These are phyloP conservation scores for Lepus timidus DNA, from an alignment of 2,113 vertebrate species.

Conservation along the genomic window DNA sequence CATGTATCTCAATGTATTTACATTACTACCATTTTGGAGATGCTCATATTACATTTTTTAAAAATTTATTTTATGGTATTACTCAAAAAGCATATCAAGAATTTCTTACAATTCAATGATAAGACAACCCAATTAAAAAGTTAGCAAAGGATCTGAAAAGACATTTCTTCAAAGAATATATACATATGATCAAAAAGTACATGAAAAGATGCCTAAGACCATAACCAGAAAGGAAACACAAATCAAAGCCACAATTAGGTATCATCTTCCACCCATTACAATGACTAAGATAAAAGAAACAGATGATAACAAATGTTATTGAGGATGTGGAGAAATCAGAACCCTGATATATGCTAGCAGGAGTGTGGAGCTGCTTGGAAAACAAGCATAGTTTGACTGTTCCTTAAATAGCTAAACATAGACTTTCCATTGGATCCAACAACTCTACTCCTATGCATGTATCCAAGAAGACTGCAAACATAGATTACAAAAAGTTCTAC, in stretches of 20 bases:
- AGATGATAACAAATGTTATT: not conserved
- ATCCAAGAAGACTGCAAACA: not conserved
- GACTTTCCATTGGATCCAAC: not conserved
- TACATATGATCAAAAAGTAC: not conserved
- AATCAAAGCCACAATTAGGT: not conserved
- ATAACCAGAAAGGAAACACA: not conserved
- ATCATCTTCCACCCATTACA: not conserved
- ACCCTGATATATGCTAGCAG: not conserved
- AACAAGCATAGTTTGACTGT: not conserved
- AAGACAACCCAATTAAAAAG: not conserved
- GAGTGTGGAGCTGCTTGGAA: not conserved
- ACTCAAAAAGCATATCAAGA: conserved; percentile 50
- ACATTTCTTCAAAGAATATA: conserved; percentile 25
- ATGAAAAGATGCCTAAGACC: not conserved
- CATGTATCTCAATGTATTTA: not conserved
- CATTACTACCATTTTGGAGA: conserved; percentile 15
- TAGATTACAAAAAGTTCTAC: not conserved
- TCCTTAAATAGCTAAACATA: conserved; percentile 5
- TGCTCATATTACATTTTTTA: not conserved
- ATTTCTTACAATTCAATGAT: not conserved
- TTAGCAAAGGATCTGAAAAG: not conserved
- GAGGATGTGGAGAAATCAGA: conserved; percentile 3
- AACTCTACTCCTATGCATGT: not conserved
- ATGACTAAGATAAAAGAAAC: conserved; percentile 11
- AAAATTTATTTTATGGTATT: conserved; percentile 9